Base-by-base conservation (phyloP, 2,797 vertebrate genomes). In the Sebastes vulpes region DNA sequence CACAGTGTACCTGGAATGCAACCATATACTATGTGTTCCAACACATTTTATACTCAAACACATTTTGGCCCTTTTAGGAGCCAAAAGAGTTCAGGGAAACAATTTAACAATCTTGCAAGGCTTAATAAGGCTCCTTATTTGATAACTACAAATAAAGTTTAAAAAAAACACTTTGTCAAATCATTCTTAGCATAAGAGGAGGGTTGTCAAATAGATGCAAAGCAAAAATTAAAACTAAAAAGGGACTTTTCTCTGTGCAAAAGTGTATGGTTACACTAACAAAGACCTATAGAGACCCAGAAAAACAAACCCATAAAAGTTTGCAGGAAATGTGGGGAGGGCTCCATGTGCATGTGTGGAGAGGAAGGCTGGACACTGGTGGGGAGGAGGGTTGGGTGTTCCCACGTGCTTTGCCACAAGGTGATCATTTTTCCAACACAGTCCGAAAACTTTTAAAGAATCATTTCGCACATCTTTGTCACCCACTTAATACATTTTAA, bases 271-370 rank as follows among this genome's bases (percentile, higher is more conserved):
- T 16, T 23, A 3, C 20, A 4, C 46, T 6, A 50, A 76, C 63
- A 80, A 84, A 82, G 58, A 6, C 14, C 79, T 4, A 32, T 23
- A 46, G 28, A 54, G 25, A 54, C 48, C 14, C 9, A 14, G 14
- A 73, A 72, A 72, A 72, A 63, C 42, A 87, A 61, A 64, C 46
- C 8, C 9, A 59, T 72, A 59, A 81, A 79, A 79, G 23, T 7
- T 73, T 59, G 6, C 26, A 61, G 71, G 61, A 79, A 72, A 59
- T 53, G 57, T 65, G 18, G 18, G 52, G 20, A 56, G 31, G 35
- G 35, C 6, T 10, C 6, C 16, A 28, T 58, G 57, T 68, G 52
- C 25, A 28, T 12, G 46, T 64, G 50, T 18, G 25, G 29, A 66
- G 29, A 70, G 21, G 63, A 21, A 31, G 32, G 38, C 18, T 25